Conservation (phyloP, 92 coral and sea anemone genomes). For the Epizoanthus rinbou region DNA sequence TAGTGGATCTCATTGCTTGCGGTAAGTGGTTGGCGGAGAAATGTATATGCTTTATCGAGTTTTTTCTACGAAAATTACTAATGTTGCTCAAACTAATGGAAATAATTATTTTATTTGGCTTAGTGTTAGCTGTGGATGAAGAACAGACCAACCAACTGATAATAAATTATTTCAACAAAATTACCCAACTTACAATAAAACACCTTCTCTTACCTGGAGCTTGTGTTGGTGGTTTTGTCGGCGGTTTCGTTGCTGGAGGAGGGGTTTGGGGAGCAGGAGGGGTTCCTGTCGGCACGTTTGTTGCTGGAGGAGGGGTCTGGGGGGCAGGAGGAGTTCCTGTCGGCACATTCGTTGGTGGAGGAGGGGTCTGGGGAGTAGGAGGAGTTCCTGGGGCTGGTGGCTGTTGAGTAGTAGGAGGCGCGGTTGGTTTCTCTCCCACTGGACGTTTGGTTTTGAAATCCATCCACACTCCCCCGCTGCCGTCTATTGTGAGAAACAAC, state of each 20-base stretch:
- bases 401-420: conserved; percentile 37
- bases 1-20: too few species aligned
- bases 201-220: neutral
- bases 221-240: conserved; percentile 21
- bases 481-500: conserved; percentile 46
- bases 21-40: too few species aligned
- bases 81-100: too few species aligned
- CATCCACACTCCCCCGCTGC: conserved; percentile 74
- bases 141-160: too few species aligned
- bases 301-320: conserved; percentile 59
- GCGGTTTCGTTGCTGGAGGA: neutral
- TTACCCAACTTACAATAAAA: too few species aligned
- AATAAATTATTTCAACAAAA: too few species aligned
- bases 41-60: too few species aligned
- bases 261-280: conserved; percentile 29
- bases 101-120: too few species aligned
- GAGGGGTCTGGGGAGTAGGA: conserved; percentile 51
- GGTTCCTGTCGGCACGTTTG: conserved; percentile 49
- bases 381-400: conserved; percentile 41
- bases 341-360: conserved; percentile 1
- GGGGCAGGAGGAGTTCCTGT: conserved; percentile 51
- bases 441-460: conserved; percentile 85
- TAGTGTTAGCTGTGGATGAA: too few species aligned
- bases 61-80: too few species aligned
- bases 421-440: conserved; percentile 56